These are phyloP conservation scores for Lithophane leautieri DNA, from an alignment of 2,888 invertebrate species.

Conservation along the genomic window DNA sequence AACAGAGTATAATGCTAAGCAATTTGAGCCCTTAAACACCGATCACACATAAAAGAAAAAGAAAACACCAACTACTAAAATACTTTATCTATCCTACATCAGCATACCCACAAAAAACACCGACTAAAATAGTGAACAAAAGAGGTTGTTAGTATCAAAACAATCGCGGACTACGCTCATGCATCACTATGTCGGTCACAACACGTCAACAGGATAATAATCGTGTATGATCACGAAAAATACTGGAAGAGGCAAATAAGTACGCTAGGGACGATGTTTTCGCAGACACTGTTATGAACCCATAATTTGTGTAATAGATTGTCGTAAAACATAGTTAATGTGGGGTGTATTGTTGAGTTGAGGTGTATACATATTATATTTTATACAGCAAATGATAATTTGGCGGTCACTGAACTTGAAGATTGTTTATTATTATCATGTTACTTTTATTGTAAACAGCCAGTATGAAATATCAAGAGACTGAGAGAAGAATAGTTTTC, in stretches of 20 bases:
- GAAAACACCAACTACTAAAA: constrained; percentile 8
- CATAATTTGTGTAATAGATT: constrained; percentile 59
- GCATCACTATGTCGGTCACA: constrained; percentile 75
- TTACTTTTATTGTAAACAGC: constrained; percentile 35
- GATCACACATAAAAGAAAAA: neutral
- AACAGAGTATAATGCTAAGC: too few relatives aligned
- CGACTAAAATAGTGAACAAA: constrained; percentile 52
- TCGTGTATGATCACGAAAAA: constrained; percentile 58
- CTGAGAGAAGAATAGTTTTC: constrained; percentile 3
- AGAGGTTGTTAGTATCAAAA: constrained; percentile 64
- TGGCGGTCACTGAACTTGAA: constrained; percentile 33
- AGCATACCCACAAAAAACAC: constrained; percentile 35
- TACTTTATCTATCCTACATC: constrained; percentile 3
- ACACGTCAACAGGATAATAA: constrained; percentile 81
- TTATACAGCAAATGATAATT: constrained; percentile 29
- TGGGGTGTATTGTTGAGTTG: constrained; percentile 46
- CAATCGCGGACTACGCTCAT: constrained; percentile 71
- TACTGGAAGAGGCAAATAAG: constrained; percentile 60
- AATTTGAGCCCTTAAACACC: too few relatives aligned
- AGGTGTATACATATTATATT: constrained; percentile 43
- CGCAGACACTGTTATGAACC: constrained; percentile 50
- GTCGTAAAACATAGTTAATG: constrained; percentile 53
- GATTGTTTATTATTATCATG: constrained; percentile 18
- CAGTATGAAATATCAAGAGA: constrained; percentile 2
- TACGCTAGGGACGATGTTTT: constrained; percentile 48